Evolutionary conservation across 2,113 vertebrate species (phyloP).

Genomic region (Percopsis transmontana): DNA sequence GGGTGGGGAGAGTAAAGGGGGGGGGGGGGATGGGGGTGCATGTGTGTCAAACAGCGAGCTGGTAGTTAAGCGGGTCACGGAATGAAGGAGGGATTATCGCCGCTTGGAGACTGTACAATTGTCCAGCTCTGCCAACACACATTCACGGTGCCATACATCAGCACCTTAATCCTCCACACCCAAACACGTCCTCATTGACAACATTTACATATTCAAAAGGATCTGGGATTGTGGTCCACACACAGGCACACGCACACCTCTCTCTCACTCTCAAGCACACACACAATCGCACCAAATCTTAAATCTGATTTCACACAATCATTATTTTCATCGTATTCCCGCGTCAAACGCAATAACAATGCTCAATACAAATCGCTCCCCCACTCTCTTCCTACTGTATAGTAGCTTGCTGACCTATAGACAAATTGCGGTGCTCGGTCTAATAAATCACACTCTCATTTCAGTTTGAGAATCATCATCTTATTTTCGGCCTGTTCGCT

Average conservation of each 20-base stretch:
- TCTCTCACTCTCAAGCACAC: background rate
- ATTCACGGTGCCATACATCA: conserved; percentile 34
- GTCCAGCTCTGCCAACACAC: background rate
- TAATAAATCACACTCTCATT: conserved; percentile 43
- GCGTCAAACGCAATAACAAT: too few relatives aligned
- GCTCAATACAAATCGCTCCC: background rate
- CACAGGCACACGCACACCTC: background rate
- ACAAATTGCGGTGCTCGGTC: conserved; percentile 5
- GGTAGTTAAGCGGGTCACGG: conserved; percentile 66
- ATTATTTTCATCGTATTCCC: background rate
- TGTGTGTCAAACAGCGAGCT: conserved; percentile 26
- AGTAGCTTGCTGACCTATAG: conserved; percentile 1
- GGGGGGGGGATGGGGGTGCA: conserved; percentile 9
- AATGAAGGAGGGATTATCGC: conserved; percentile 58
- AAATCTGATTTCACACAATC: conserved; percentile 19
- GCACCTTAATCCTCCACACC: conserved; percentile 51
- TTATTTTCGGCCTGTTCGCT: conserved; percentile 15
- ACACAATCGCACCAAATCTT: background rate
- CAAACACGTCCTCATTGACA: conserved; percentile 32
- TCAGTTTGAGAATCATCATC: conserved; percentile 25
- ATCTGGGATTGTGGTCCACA: background rate
- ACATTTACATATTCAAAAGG: conserved; percentile 21
- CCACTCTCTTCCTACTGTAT: background rate
- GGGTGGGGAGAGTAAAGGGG: conserved; percentile 19
- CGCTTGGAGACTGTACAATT: conserved; percentile 36